Evolutionary conservation across 2,888 invertebrate genomes (phyloP).

Genomic region (Sinodicranocentrus sp.): DNA sequence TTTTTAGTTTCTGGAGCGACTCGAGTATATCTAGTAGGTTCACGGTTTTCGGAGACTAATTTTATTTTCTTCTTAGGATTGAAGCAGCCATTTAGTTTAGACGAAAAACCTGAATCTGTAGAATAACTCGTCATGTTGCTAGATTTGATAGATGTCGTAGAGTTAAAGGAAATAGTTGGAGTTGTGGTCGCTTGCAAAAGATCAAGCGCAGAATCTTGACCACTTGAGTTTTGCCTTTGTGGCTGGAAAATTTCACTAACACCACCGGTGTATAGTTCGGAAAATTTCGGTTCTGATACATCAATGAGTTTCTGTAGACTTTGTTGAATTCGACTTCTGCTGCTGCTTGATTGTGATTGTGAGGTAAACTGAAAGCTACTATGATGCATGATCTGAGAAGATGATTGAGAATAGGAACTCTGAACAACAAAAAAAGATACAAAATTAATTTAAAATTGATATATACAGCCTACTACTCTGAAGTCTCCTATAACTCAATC

Average conservation of each 20-base stretch:
- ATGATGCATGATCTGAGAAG: background rate
- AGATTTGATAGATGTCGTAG: background rate
- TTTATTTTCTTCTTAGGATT: constrained; percentile 55
- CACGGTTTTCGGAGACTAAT: constrained; percentile 29
- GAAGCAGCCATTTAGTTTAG: no score
- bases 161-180: constrained; percentile 17
- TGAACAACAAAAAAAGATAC: no score
- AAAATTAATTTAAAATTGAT: no score
- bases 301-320: background rate
- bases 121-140: background rate
- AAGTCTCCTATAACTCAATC: no score
- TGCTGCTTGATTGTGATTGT: background rate
- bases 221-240: background rate
- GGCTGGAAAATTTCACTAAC: constrained; percentile 2
- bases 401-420: no score
- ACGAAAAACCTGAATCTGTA: no score
- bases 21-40: constrained; percentile 18
- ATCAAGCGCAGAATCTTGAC: background rate
- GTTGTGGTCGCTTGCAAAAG: constrained; percentile 6
- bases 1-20: background rate
- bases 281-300: constrained; percentile 4
- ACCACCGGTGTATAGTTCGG: constrained; percentile 22
- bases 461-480: no score
- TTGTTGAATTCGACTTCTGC: background rate
- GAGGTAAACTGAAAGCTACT: constrained; percentile 1